Percentiles rank a stretch among this genome's conserved stretches.
Conservation (phyloP, 2,888 invertebrate genomes). For the Matsumyia berberina region DNA sequence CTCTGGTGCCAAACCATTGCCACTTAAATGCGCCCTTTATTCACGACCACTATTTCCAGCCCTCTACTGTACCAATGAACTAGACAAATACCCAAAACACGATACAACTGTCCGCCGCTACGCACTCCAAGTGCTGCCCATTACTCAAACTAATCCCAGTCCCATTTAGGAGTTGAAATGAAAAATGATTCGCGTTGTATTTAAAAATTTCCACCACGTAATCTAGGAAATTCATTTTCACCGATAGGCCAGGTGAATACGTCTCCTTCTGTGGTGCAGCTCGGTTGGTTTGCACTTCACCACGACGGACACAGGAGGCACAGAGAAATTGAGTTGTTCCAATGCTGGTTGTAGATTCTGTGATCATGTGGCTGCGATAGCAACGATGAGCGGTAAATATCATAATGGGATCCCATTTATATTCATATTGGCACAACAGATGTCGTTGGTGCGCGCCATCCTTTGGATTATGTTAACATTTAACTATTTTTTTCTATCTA, state of each 20-base stretch:
- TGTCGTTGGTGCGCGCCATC: slow-evolving; percentile 74
- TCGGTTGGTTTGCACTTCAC: slow-evolving; percentile 40
- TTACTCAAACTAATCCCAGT: slow-evolving; percentile 75
- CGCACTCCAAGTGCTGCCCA: slow-evolving; percentile 66
- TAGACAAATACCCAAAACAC: slow-evolving; percentile 41
- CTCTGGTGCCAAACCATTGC: no score
- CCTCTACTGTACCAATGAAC: slow-evolving; percentile 24
- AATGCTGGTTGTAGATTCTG: slow-evolving; percentile 66
- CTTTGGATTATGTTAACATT: slow-evolving; percentile 75
- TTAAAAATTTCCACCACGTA: slow-evolving; percentile 73
- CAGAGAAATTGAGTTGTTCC: slow-evolving; percentile 74
- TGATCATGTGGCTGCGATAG: slow-evolving; percentile 70
- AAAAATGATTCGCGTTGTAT: slow-evolving; percentile 74
- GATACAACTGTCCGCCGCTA: slow-evolving; percentile 67
- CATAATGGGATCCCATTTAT: slow-evolving; percentile 76
- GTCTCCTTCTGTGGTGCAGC: slow-evolving; percentile 19
- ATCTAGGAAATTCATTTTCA: slow-evolving; percentile 76
- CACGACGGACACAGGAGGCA: slow-evolving; percentile 55
- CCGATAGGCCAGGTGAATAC: slow-evolving; percentile 67
- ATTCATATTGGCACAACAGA: slow-evolving; percentile 77
- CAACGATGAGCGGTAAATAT: slow-evolving; percentile 73
- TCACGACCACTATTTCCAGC: neutral
- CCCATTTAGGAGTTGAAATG: slow-evolving; percentile 76
- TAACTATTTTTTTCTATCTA: slow-evolving; percentile 18
- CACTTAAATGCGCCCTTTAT: no score